phyloP scores from a whole-genome alignment of 1,140 invertebrate species.

The Neodiprion fabricii region DNA sequence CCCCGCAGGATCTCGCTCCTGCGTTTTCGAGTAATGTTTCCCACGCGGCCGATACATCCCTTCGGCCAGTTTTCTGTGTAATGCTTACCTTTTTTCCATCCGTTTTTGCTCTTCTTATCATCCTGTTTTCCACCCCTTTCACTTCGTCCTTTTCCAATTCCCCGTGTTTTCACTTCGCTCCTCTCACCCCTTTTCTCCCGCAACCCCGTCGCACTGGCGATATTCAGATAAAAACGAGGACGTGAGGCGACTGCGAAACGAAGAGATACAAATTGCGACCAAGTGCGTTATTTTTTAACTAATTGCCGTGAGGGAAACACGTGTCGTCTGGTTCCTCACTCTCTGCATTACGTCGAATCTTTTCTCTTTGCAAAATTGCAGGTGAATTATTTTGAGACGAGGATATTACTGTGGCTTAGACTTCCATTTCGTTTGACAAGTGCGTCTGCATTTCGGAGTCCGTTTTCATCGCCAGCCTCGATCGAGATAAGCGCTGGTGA shows the following conservation, averaged over 20 bases:
- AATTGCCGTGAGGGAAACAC: not conserved
- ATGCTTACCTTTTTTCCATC: too few relatives aligned
- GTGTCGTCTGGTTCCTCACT: too few relatives aligned
- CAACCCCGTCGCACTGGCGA: slow-evolving; percentile 28
- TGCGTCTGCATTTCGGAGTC: not conserved
- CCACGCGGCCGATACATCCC: slow-evolving; percentile 39
- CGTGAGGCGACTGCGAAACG: not conserved
- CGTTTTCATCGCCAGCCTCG: not conserved
- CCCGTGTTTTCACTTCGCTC: too few relatives aligned
- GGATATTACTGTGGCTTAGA: too few relatives aligned
- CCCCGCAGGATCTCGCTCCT: not conserved
- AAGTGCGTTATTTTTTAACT: not conserved
- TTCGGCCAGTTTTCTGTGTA: not conserved
- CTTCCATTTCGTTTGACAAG: too few relatives aligned
- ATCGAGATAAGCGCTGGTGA: slow-evolving; percentile 35
- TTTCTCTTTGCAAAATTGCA: too few relatives aligned
- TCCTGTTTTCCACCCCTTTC: too few relatives aligned
- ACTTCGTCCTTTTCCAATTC: too few relatives aligned
- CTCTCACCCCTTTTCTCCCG: not conserved
- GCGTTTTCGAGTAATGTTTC: slow-evolving; percentile 39
- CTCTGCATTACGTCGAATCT: too few relatives aligned
- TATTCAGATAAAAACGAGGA: slow-evolving; percentile 25
- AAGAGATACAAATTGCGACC: not conserved
- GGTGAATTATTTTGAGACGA: too few relatives aligned
- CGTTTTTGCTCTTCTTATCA: too few relatives aligned